phyloP scores from a whole-genome alignment of 2,888 invertebrate species.

The Odontocolon sp. region DNA sequence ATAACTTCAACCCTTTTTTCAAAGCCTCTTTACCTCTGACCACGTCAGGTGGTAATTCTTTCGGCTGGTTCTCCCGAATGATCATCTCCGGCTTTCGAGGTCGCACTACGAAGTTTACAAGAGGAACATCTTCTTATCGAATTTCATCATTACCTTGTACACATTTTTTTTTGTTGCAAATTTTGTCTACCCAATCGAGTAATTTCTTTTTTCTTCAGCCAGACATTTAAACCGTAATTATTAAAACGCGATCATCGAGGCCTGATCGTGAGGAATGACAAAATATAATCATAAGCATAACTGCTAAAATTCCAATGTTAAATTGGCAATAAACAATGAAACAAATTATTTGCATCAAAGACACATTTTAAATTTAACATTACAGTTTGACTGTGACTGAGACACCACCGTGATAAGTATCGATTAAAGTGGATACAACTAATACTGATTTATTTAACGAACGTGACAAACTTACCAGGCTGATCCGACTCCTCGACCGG shows the following conservation, averaged over 20 bases:
- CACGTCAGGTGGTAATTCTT: conserved; percentile 95
- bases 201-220: no score
- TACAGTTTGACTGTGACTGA: no score
- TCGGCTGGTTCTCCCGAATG: conserved; percentile 95
- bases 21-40: conserved; percentile 87
- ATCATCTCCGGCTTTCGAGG: conserved; percentile 93
- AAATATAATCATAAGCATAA: no score
- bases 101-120: conserved; percentile 81
- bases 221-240: no score
- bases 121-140: conserved; percentile 45
- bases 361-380: no score
- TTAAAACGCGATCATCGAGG: no score
- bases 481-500: conserved; percentile 88
- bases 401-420: no score
- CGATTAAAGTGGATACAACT: conserved; percentile 8
- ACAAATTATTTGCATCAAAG: no score
- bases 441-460: background rate
- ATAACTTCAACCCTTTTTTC: background rate
- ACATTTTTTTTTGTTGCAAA: background rate
- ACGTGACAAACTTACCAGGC: conserved; percentile 83
- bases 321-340: no score
- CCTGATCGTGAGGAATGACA: no score
- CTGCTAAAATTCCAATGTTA: no score
- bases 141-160: background rate
- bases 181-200: no score